These are phyloP conservation scores for Caenorhabditis sulstoni DNA, from an alignment of 2,888 invertebrate species.

Conservation along the genomic window DNA sequence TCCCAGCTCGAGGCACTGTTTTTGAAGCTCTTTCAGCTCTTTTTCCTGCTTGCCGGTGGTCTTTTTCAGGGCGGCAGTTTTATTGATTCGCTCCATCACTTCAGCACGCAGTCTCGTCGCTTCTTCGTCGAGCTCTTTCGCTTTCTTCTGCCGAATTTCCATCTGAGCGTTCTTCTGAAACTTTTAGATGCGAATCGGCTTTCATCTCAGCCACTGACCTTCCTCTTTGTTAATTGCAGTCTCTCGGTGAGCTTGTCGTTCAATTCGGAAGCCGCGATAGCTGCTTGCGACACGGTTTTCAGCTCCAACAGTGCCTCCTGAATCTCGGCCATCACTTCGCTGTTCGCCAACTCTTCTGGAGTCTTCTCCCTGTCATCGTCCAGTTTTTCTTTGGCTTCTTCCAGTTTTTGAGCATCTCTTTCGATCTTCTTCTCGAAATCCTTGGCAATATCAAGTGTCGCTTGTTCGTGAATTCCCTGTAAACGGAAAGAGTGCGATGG, in stretches of 20 bases:
- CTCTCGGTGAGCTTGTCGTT: conserved; percentile 69
- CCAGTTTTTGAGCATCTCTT: conserved; percentile 42
- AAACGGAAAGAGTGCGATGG: conserved; percentile 32
- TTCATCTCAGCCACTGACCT: conserved; percentile 45
- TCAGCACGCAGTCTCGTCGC: conserved; percentile 46
- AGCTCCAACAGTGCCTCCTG: conserved; percentile 59
- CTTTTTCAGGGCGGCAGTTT: conserved; percentile 56
- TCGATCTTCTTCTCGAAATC: conserved; percentile 59
- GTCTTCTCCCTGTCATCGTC: conserved; percentile 24
- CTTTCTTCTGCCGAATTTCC: conserved; percentile 63
- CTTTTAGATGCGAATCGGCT: too few relatives aligned
- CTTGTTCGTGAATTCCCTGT: conserved; percentile 69
- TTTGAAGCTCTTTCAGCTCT: conserved; percentile 65
- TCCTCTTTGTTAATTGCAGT: conserved; percentile 66
- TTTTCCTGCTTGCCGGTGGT: conserved; percentile 59
- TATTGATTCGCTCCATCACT: conserved; percentile 57
- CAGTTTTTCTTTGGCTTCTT: conserved; percentile 45
- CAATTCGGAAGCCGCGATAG: conserved; percentile 66
- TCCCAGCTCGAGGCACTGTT: conserved; percentile 65
- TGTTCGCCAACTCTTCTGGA: conserved; percentile 27
- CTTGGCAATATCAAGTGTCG: conserved; percentile 66
- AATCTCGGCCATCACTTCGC: conserved; percentile 55
- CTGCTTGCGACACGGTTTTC: conserved; percentile 61
- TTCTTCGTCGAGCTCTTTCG: conserved; percentile 56
- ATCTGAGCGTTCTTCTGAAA: conserved; percentile 65